A percentile compares a stretch with the other conserved stretches of the same genome.
phyloP scores from a whole-genome alignment of 2,888 invertebrate genomes.

The Meandrusa payeni region DNA sequence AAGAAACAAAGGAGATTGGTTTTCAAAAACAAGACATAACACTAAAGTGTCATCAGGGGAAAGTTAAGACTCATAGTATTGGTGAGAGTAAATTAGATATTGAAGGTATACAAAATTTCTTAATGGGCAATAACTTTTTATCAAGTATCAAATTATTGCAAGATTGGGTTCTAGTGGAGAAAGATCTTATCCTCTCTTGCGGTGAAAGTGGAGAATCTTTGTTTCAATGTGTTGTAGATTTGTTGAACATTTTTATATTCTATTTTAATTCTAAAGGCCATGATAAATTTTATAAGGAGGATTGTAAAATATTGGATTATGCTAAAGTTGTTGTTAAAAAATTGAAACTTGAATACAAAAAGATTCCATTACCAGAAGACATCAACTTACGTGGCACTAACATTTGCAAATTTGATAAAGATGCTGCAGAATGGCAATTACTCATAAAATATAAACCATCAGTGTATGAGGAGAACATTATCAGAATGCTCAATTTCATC shows the following conservation, averaged over 20 bases:
- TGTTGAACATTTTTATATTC: constrained; percentile 90
- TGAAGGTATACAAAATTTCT: constrained; percentile 78
- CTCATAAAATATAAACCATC: constrained; percentile 76
- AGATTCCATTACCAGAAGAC: constrained; percentile 88
- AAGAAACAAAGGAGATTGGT: constrained; percentile 29
- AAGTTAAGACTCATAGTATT: constrained; percentile 27
- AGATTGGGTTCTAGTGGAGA: constrained; percentile 92
- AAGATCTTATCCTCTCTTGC: constrained; percentile 88
- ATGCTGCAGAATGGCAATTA: constrained; percentile 86
- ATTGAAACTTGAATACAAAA: constrained; percentile 81
- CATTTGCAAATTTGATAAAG: constrained; percentile 84
- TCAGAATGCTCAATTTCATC: constrained; percentile 88
- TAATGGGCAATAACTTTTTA: constrained; percentile 82
- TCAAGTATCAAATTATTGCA: constrained; percentile 88
- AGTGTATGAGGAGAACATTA: constrained; percentile 85
- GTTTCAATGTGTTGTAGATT: constrained; percentile 88
- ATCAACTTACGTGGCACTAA: constrained; percentile 86
- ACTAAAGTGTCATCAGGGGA: constrained; percentile 5
- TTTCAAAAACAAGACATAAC: constrained; percentile 25
- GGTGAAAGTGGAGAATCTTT: constrained; percentile 89
- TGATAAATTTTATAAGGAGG: constrained; percentile 34
- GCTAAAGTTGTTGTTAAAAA: constrained; percentile 62
- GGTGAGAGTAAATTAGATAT: constrained; percentile 58
- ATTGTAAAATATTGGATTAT: constrained; percentile 54
- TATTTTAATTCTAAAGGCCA: constrained; percentile 73